Evolutionary conservation across 1,140 invertebrate genomes (phyloP).

Genomic region (Hylyphantes graminicola): DNA sequence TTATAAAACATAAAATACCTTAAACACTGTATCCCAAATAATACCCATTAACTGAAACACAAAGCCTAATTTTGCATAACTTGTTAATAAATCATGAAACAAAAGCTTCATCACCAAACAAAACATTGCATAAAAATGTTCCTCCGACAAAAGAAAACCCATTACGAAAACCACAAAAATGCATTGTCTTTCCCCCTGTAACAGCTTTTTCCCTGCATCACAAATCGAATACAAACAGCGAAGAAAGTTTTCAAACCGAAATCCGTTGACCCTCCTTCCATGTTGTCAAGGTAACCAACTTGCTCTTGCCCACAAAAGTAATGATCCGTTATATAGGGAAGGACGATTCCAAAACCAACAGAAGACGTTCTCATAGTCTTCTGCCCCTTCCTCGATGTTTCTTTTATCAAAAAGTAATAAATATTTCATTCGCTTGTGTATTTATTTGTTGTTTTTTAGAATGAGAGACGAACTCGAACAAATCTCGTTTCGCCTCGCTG

Average conservation of each 20-base stretch:
- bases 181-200: conserved; percentile 14
- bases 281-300: conserved; percentile 46
- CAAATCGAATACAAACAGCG: conserved; percentile 49
- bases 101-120: no score
- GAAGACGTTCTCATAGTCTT: conserved; percentile 41
- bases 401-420: conserved; percentile 54
- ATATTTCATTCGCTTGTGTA: conserved; percentile 45
- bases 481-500: conserved; percentile 31
- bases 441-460: conserved; percentile 14
- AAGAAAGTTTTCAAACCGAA: conserved; percentile 38
- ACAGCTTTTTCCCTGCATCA: conserved; percentile 24
- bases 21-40: no score
- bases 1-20: no score
- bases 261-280: conserved; percentile 2
- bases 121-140: not conserved
- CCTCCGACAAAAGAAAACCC: conserved; percentile 19
- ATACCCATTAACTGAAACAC: no score
- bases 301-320: conserved; percentile 13
- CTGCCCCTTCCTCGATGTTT: conserved; percentile 35
- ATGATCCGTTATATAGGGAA: conserved; percentile 27
- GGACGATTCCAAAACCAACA: conserved; percentile 32
- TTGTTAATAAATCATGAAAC: no score
- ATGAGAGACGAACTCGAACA: conserved; percentile 26
- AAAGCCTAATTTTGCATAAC: no score
- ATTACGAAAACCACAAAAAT: conserved; percentile 27